Conservation (phyloP, 1,140 invertebrate species). For the Eumeta japonica region DNA sequence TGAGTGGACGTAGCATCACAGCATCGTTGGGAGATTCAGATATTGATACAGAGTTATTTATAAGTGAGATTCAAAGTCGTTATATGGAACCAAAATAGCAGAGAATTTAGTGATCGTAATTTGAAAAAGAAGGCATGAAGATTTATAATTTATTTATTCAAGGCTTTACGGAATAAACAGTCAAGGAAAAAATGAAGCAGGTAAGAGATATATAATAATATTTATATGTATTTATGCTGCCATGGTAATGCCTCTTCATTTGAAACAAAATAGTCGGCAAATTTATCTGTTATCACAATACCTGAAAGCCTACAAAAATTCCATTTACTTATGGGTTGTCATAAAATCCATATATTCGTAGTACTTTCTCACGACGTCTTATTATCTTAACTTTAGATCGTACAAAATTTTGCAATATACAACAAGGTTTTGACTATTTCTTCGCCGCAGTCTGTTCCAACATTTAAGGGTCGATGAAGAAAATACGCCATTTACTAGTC, state of each 20-base stretch:
- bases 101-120: conserved; percentile 5
- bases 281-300: too few species aligned
- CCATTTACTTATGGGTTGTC: too few species aligned
- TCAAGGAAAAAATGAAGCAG: conserved; percentile 6
- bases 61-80: conserved; percentile 4
- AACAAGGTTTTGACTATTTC: too few species aligned
- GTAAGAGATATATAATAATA: conserved; percentile 4
- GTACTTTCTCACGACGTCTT: too few species aligned
- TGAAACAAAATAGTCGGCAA: too few species aligned
- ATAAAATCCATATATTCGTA: too few species aligned
- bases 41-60: conserved; percentile 5
- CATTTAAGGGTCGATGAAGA: too few species aligned
- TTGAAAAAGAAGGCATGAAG: conserved; percentile 4
- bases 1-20: conserved; percentile 1
- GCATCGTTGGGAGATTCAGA: not conserved
- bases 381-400: too few species aligned
- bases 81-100: conserved; percentile 5
- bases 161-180: conserved; percentile 3
- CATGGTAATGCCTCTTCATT: conserved; percentile 5
- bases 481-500: too few species aligned
- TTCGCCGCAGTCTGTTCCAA: too few species aligned
- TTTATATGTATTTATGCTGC: conserved; percentile 5
- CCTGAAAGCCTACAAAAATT: too few species aligned
- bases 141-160: conserved; percentile 4
- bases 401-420: too few species aligned